phyloP scores from a whole-genome alignment of 2,888 invertebrate species.

The Agonopterix arenella region DNA sequence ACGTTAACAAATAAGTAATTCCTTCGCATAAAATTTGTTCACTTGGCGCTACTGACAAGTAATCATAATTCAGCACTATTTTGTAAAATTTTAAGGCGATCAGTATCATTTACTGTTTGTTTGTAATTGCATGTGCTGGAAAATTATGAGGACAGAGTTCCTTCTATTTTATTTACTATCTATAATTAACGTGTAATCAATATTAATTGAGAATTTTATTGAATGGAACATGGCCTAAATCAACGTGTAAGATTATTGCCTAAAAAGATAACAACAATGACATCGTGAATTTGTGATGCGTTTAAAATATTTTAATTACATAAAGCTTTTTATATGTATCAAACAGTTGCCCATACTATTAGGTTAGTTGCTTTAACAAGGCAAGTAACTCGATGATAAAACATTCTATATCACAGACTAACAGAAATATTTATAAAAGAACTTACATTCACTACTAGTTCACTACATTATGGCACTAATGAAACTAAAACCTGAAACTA shows the following conservation, averaged over 20 bases:
- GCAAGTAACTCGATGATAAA: slow-evolving; percentile 54
- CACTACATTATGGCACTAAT: slow-evolving; percentile 67
- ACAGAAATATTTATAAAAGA: slow-evolving; percentile 52
- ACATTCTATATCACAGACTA: slow-evolving; percentile 71
- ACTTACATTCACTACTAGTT: slow-evolving; percentile 44
- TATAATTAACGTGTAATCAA: too few relatives aligned
- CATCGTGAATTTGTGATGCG: slow-evolving; percentile 1
- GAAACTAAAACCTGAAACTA: slow-evolving; percentile 47
- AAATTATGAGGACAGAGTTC: too few relatives aligned
- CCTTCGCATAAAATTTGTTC: slow-evolving; percentile 4
- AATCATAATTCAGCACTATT: background rate
- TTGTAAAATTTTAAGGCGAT: background rate
- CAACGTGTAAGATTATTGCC: background rate
- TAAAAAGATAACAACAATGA: background rate
- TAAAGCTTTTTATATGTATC: slow-evolving; percentile 12
- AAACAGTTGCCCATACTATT: slow-evolving; percentile 11
- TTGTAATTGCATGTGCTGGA: too few relatives aligned
- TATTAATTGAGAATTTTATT: background rate
- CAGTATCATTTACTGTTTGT: too few relatives aligned
- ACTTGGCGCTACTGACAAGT: slow-evolving; percentile 10
- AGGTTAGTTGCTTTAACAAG: slow-evolving; percentile 34
- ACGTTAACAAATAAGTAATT: background rate
- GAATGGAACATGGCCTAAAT: background rate
- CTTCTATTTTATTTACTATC: too few relatives aligned
- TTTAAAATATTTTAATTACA: background rate